A percentile compares a stretch with the other conserved stretches of the same genome.
These are phyloP conservation scores for Littorina saxatilis DNA, from an alignment of 1,140 invertebrate genomes.

Conservation along the genomic window DNA sequence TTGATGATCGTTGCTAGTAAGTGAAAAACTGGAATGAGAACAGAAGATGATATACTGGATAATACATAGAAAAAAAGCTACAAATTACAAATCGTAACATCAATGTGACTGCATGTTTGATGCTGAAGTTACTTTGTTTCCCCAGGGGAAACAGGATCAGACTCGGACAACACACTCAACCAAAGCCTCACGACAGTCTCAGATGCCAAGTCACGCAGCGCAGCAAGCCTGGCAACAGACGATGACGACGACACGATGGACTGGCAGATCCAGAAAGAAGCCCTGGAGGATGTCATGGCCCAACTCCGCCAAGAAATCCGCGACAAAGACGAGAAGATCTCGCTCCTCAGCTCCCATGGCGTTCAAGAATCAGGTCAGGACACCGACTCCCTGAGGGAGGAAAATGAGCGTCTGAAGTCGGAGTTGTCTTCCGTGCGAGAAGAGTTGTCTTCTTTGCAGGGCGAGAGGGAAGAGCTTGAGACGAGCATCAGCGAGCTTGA, in stretches of 20 bases:
- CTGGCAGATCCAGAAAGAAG: slow-evolving; percentile 71
- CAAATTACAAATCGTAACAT: no score
- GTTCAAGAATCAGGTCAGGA: slow-evolving; percentile 39
- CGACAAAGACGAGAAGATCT: slow-evolving; percentile 57
- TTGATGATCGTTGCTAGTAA: no score
- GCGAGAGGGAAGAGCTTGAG: slow-evolving; percentile 68
- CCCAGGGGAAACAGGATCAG: neutral
- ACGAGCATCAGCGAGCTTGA: slow-evolving; percentile 84
- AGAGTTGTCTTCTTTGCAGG: slow-evolving; percentile 45
- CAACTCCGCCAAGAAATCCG: slow-evolving; percentile 62
- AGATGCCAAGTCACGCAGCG: neutral
- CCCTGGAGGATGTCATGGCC: slow-evolving; percentile 67
- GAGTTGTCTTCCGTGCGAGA: slow-evolving; percentile 46
- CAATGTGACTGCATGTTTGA: no score
- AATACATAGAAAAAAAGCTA: no score
- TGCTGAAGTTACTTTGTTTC: no score
- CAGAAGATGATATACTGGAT: no score
- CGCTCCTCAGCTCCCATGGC: slow-evolving; percentile 29
- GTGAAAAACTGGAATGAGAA: no score
- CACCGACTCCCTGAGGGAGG: slow-evolving; percentile 42
- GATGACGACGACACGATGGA: slow-evolving; percentile 60
- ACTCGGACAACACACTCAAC: slow-evolving; percentile 31
- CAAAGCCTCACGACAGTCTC: slow-evolving; percentile 15
- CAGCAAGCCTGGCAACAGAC: neutral
- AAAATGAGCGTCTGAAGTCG: slow-evolving; percentile 57